phyloP scores from a whole-genome alignment of 2,888 invertebrate species.

The Eupithecia subumbrata region DNA sequence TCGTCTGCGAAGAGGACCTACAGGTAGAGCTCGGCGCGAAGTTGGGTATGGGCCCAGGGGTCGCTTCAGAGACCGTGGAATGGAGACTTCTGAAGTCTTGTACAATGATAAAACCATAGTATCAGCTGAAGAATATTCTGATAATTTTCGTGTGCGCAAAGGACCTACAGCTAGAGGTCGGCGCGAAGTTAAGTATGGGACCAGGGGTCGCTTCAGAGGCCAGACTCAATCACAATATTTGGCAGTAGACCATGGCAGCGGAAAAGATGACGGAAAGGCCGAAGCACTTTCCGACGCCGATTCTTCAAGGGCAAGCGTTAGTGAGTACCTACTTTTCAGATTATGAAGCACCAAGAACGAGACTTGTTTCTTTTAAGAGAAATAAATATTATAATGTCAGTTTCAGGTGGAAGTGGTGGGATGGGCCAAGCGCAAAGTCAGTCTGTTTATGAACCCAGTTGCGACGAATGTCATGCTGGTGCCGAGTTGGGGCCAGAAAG shows the following conservation, averaged over 20 bases:
- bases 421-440: constrained; percentile 96
- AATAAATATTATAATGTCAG: constrained; percentile 19
- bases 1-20: constrained; percentile 10
- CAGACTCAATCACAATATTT: constrained; percentile 94
- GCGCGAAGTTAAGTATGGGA: constrained; percentile 55
- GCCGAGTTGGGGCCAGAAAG: constrained; percentile 57
- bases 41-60: constrained; percentile 62
- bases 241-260: constrained; percentile 78
- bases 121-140: background rate
- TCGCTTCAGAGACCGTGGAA: constrained; percentile 84
- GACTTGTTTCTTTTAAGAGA: background rate
- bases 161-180: constrained; percentile 49
- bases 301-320: constrained; percentile 88
- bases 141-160: background rate
- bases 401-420: constrained; percentile 90
- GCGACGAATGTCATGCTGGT: constrained; percentile 86
- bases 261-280: constrained; percentile 89
- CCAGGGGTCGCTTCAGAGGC: constrained; percentile 85
- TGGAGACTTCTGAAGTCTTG: constrained; percentile 43
- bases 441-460: constrained; percentile 87
- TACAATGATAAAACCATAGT: too few relatives aligned
- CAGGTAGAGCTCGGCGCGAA: constrained; percentile 59
- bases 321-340: constrained; percentile 83
- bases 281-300: constrained; percentile 91
- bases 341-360: background rate